phyloP scores from a whole-genome alignment of 2,113 vertebrate genomes.

The Hoplias malabaricus region DNA sequence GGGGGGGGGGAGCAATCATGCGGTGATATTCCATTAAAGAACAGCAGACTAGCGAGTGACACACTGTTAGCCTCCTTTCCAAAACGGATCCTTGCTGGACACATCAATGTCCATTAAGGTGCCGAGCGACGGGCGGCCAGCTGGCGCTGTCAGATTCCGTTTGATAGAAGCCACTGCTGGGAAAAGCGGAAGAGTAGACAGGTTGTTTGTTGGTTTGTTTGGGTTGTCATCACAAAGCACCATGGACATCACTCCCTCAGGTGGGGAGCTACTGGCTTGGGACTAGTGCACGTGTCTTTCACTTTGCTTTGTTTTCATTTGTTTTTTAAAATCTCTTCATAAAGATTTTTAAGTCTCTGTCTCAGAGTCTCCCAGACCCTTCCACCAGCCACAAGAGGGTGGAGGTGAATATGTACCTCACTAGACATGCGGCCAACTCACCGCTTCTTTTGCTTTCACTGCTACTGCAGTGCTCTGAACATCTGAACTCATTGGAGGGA shows the following conservation, averaged over 20 bases:
- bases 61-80: conserved; percentile 19
- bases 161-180: not conserved
- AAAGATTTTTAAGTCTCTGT: too few species aligned
- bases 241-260: not conserved
- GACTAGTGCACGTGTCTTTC: not conserved
- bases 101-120: conserved; percentile 18
- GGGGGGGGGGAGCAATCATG: not conserved
- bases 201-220: not conserved
- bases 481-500: too few species aligned
- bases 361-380: too few species aligned
- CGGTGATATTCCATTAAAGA: conserved; percentile 23
- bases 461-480: too few species aligned
- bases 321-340: too few species aligned
- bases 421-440: too few species aligned
- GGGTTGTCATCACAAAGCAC: not conserved
- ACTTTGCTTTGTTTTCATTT: not conserved
- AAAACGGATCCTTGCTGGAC: not conserved
- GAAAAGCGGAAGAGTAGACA: not conserved
- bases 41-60: conserved; percentile 1
- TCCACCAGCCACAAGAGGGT: too few species aligned
- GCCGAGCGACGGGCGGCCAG: not conserved
- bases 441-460: too few species aligned
- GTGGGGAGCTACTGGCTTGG: not conserved
- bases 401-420: too few species aligned
- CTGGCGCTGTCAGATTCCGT: not conserved